phyloP scores from a whole-genome alignment of 2,888 invertebrate species.

The Tubulanus polymorphus region DNA sequence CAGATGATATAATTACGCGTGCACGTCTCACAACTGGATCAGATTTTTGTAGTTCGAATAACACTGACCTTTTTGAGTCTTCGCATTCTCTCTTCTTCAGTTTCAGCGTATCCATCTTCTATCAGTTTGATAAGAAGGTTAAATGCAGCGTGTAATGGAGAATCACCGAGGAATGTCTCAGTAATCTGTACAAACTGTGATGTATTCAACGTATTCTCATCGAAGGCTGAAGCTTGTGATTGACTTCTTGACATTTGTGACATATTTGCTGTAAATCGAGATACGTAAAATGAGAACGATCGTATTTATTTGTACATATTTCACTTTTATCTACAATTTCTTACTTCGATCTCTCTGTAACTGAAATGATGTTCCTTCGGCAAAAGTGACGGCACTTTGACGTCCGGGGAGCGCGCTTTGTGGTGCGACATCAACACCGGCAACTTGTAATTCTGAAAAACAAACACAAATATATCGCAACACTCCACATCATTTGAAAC shows the following conservation, averaged over 20 bases:
- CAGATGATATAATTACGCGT: neutral
- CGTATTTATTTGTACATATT: too few relatives aligned
- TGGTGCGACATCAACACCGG: constrained; percentile 12
- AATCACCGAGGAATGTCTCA: constrained; percentile 48
- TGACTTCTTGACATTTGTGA: constrained; percentile 24
- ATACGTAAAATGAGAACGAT: too few relatives aligned
- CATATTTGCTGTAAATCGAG: constrained; percentile 13
- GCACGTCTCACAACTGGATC: neutral
- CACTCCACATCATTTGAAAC: too few relatives aligned
- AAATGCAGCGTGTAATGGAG: constrained; percentile 30
- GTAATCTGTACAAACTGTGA: constrained; percentile 50
- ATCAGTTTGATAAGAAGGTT: constrained; percentile 37
- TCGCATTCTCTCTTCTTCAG: constrained; percentile 48
- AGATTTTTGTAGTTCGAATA: neutral
- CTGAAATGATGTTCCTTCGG: constrained; percentile 44
- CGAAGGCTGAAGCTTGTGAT: constrained; percentile 48
- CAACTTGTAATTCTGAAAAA: neutral
- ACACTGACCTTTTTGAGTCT: constrained; percentile 42
- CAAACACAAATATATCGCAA: neutral
- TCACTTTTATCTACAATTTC: too few relatives aligned
- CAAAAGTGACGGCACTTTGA: constrained; percentile 41
- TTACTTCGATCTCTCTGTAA: too few relatives aligned
- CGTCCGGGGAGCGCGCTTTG: constrained; percentile 21
- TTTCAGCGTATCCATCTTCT: constrained; percentile 46
- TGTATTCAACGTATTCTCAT: constrained; percentile 44